These are phyloP conservation scores for Larimichthys crocea DNA, from an alignment of 2,113 vertebrate genomes.

Conservation along the genomic window DNA sequence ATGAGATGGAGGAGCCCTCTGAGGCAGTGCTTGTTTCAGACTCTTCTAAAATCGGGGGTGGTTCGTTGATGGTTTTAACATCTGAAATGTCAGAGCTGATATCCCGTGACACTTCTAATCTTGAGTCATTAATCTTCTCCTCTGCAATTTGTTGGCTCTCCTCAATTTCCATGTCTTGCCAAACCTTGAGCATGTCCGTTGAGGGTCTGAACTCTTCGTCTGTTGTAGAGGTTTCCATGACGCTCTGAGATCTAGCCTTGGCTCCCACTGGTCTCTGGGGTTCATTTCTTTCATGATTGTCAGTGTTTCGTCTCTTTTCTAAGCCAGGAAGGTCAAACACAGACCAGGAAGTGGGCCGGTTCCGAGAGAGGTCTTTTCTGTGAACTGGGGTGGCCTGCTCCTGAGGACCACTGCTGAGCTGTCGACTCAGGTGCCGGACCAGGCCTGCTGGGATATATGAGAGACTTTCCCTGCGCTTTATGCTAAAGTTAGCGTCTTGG, in stretches of 20 bases:
- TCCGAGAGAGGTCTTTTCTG: slow-evolving; percentile 59
- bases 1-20: slow-evolving; percentile 65
- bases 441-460: slow-evolving; percentile 95
- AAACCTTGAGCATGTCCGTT: slow-evolving; percentile 85
- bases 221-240: slow-evolving; percentile 44
- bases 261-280: slow-evolving; percentile 35
- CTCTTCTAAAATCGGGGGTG: slow-evolving; percentile 85
- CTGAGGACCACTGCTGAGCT: slow-evolving; percentile 85
- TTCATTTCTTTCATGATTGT: slow-evolving; percentile 17
- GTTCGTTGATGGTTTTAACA: slow-evolving; percentile 69
- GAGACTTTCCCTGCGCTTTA: slow-evolving; percentile 93
- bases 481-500: slow-evolving; percentile 87
- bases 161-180: slow-evolving; percentile 86
- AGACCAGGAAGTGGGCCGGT: slow-evolving; percentile 82
- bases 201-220: slow-evolving; percentile 85
- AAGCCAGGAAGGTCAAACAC: slow-evolving; percentile 85
- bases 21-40: slow-evolving; percentile 78
- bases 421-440: slow-evolving; percentile 89
- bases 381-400: slow-evolving; percentile 56
- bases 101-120: slow-evolving; percentile 33
- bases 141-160: slow-evolving; percentile 26
- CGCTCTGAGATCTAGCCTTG: slow-evolving; percentile 22
- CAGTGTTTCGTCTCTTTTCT: slow-evolving; percentile 49
- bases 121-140: background rate
- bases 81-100: slow-evolving; percentile 37